Conservation (phyloP, 2,888 invertebrate genomes). For the Colostygia pectinataria region DNA sequence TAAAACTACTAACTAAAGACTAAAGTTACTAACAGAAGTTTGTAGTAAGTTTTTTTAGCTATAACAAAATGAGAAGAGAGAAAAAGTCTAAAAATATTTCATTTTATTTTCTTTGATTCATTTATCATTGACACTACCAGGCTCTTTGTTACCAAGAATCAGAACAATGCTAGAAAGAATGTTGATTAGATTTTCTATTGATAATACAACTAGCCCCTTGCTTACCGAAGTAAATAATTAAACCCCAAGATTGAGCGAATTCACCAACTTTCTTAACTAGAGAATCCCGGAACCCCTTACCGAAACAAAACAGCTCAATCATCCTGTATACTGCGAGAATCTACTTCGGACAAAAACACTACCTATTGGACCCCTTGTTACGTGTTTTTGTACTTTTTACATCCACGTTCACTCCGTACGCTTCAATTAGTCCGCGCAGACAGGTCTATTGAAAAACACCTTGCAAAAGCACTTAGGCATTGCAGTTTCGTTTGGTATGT, state of each 20-base stretch:
- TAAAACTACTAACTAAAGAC: no score
- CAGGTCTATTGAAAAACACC: slow-evolving; percentile 15
- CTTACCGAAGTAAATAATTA: slow-evolving; percentile 33
- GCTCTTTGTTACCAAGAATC: no score
- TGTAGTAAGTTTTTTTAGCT: no score
- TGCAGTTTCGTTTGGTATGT: neutral
- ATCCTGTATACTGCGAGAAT: slow-evolving; percentile 33
- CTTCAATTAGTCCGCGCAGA: slow-evolving; percentile 45
- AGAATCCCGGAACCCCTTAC: slow-evolving; percentile 37
- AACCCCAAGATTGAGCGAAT: slow-evolving; percentile 27
- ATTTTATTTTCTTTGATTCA: no score
- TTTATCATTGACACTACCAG: no score
- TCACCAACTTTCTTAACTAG: slow-evolving; percentile 38
- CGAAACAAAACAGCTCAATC: slow-evolving; percentile 50
- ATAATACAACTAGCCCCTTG: slow-evolving; percentile 9
- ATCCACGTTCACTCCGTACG: slow-evolving; percentile 28
- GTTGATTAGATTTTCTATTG: slow-evolving; percentile 2
- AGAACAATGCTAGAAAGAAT: neutral
- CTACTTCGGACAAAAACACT: slow-evolving; percentile 41
- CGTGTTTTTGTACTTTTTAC: slow-evolving; percentile 43
- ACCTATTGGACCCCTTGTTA: slow-evolving; percentile 45
- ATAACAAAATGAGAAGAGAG: no score
- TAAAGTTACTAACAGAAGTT: no score
- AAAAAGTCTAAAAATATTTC: no score
- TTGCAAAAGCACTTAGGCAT: neutral